phyloP scores from a whole-genome alignment of 2,113 vertebrate genomes.

The Sphaerodactylus townsendi region DNA sequence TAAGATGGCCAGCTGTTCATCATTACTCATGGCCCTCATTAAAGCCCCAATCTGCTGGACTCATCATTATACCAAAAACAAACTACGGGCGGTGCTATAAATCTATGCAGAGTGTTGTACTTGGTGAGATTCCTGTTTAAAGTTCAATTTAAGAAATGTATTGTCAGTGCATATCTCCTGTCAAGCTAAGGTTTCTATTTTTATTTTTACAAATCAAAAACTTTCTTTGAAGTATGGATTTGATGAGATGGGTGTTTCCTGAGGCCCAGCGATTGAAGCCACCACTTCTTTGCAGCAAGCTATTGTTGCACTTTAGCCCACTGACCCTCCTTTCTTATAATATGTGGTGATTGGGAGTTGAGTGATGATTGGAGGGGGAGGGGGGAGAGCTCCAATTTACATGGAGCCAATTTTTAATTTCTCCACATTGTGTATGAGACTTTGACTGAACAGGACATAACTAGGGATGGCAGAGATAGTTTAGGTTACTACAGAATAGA shows the following conservation, averaged over 20 bases:
- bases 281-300: too few species aligned
- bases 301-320: too few species aligned
- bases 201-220: not conserved
- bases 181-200: not conserved
- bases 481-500: too few species aligned
- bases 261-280: too few species aligned
- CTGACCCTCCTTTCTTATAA: too few species aligned
- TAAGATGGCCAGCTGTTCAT: conserved; percentile 65
- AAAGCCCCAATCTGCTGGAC: conserved; percentile 57
- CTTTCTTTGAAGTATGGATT: conserved; percentile 1
- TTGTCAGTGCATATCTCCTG: not conserved
- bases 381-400: too few species aligned
- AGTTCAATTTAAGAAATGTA: not conserved
- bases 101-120: conserved; percentile 35
- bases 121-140: conserved; percentile 3
- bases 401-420: too few species aligned
- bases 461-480: too few species aligned
- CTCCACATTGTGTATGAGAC: too few species aligned
- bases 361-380: too few species aligned
- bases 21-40: conserved; percentile 58
- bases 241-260: not conserved
- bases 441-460: too few species aligned
- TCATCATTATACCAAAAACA: conserved; percentile 49
- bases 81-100: conserved; percentile 34
- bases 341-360: too few species aligned